Conservation (phyloP, 2,797 vertebrate genomes). For the Brachyrhaphis roseni region DNA sequence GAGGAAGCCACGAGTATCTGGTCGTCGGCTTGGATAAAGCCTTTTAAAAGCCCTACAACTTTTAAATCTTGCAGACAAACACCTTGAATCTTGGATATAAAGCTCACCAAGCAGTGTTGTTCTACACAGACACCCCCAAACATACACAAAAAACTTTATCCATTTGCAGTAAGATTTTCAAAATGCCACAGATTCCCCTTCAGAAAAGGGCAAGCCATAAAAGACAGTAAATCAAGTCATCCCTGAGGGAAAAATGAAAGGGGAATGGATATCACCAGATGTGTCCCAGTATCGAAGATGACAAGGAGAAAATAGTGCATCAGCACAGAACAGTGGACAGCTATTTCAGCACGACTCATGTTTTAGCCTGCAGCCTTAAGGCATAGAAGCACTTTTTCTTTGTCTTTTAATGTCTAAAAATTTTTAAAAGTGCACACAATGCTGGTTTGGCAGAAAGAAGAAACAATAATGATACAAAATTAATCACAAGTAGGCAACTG, state of each 20-base stretch:
- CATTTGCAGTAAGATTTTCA: conserved; percentile 49
- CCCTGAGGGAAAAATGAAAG: conserved; percentile 63
- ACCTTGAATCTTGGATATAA: conserved; percentile 7
- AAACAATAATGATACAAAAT: not conserved
- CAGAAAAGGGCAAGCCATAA: conserved; percentile 67
- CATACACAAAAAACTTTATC: not conserved
- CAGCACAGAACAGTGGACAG: conserved; percentile 57
- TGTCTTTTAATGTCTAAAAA: conserved; percentile 24
- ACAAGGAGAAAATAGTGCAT: conserved; percentile 79
- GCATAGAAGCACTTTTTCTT: conserved; percentile 32
- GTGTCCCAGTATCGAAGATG: conserved; percentile 72
- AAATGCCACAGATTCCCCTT: conserved; percentile 63
- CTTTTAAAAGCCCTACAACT: conserved; percentile 26
- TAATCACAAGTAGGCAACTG: conserved; percentile 1
- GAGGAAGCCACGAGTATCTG: conserved; percentile 36
- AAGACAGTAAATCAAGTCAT: conserved; percentile 76
- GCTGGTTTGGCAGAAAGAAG: conserved; percentile 6
- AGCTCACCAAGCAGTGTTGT: not conserved
- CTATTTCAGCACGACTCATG: conserved; percentile 35
- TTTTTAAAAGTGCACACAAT: conserved; percentile 1
- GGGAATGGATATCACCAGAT: conserved; percentile 70
- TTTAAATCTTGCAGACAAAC: conserved; percentile 22
- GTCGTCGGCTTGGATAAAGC: conserved; percentile 42
- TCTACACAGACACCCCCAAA: conserved; percentile 4
- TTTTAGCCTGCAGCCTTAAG: conserved; percentile 38